These are phyloP conservation scores for Drosophila obscura DNA, from an alignment of 1,140 invertebrate species.

Conservation along the genomic window DNA sequence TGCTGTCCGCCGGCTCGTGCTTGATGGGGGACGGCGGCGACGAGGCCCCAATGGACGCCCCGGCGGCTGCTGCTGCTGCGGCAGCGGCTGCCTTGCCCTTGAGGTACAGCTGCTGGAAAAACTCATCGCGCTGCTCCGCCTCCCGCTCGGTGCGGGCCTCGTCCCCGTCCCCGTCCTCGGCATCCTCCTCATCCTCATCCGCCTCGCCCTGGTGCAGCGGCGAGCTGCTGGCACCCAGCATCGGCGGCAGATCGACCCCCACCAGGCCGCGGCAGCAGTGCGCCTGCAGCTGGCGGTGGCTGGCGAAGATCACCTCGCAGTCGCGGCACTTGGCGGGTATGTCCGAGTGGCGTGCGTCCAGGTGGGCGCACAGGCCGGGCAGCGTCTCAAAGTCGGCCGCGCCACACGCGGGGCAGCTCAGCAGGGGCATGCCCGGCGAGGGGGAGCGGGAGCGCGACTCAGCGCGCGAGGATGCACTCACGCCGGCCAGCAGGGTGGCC, in stretches of 20 bases:
- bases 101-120: constrained; percentile 91
- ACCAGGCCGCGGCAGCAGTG: constrained; percentile 83
- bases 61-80: neutral
- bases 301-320: constrained; percentile 89
- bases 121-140: constrained; percentile 88
- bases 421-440: constrained; percentile 34
- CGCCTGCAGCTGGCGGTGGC: constrained; percentile 87
- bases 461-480: constrained; percentile 31
- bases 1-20: constrained; percentile 79
- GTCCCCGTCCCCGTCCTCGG: constrained; percentile 63
- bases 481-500: constrained; percentile 52
- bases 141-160: constrained; percentile 42
- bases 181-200: constrained; percentile 16
- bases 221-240: constrained; percentile 55
- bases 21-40: constrained; percentile 63
- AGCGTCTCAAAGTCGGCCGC: constrained; percentile 86
- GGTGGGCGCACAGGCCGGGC: constrained; percentile 87
- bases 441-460: constrained; percentile 30
- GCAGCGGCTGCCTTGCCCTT: constrained; percentile 85
- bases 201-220: constrained; percentile 43
- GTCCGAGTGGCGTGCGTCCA: constrained; percentile 89
- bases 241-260: constrained; percentile 29
- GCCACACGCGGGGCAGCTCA: constrained; percentile 86
- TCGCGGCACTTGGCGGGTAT: constrained; percentile 88
- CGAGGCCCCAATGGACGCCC: neutral